Evolutionary conservation across 1,140 invertebrate genomes (phyloP).

Genomic region (Calosoma granatense): DNA sequence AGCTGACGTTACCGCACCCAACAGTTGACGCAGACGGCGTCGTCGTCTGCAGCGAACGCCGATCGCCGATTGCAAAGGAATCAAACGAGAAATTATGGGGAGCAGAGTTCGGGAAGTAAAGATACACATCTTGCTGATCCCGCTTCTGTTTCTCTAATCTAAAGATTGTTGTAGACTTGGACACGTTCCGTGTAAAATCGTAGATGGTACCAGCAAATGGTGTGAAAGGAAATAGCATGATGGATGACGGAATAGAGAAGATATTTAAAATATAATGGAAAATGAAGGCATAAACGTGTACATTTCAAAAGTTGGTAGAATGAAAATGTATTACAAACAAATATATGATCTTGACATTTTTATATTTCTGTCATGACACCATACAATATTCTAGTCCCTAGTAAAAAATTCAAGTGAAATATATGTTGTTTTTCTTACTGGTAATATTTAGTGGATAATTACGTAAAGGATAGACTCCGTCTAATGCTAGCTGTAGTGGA

Average conservation of each 20-base stretch:
- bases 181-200: background rate
- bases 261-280: background rate
- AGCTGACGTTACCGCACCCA: background rate
- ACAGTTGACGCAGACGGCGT: background rate
- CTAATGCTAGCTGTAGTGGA: background rate
- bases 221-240: background rate
- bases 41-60: background rate
- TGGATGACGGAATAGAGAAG: background rate
- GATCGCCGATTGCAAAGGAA: background rate
- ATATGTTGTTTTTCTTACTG: no score
- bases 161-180: background rate
- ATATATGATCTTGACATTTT: no score
- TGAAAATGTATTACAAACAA: no score
- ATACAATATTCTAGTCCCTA: no score
- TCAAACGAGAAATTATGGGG: conserved; percentile 8
- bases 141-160: background rate
- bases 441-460: no score
- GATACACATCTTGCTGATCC: conserved; percentile 3
- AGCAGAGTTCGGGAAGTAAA: background rate
- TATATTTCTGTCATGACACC: no score
- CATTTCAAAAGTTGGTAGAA: no score
- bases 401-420: no score
- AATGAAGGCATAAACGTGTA: no score
- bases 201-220: background rate
- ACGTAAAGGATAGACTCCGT: background rate